Evolutionary conservation across 2,888 invertebrate genomes (phyloP).

Genomic region (Dinocampus coccinellae): DNA sequence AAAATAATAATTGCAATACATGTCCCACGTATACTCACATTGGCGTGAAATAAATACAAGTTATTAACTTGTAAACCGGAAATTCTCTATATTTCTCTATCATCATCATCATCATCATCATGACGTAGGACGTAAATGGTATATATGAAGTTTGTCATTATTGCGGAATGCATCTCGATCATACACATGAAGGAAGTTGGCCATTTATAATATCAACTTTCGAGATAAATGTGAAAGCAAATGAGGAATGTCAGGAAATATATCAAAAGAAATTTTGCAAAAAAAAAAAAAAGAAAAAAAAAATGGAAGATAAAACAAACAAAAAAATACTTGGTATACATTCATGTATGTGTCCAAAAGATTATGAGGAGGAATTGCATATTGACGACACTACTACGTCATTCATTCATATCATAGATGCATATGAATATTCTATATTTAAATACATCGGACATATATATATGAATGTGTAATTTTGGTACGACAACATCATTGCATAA

Average conservation of each 20-base stretch:
- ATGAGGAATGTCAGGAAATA: not conserved
- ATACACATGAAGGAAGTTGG: not conserved
- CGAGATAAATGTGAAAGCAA: constrained; percentile 1
- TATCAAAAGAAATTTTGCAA: not conserved
- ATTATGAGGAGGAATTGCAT: not conserved
- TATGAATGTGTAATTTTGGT: constrained; percentile 12
- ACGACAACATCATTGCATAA: constrained; percentile 22
- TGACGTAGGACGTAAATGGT: not conserved
- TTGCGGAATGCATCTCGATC: not conserved
- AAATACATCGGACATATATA: not conserved
- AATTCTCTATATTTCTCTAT: not conserved
- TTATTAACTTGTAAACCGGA: not conserved
- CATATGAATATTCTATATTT: not conserved
- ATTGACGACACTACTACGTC: not conserved
- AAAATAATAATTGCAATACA: too few relatives aligned
- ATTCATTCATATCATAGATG: not conserved
- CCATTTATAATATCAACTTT: not conserved
- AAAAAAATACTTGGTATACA: not conserved
- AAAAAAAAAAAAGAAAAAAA: too few relatives aligned
- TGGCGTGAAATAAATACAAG: too few relatives aligned
- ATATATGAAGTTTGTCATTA: not conserved
- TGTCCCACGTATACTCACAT: too few relatives aligned
- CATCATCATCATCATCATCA: not conserved
- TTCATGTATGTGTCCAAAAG: not conserved
- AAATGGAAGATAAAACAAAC: not conserved